Evolutionary conservation across 2,888 invertebrate species (phyloP), one percentile per base, ranked within the genome.

Genomic region (Eulithis prunata): DNA sequence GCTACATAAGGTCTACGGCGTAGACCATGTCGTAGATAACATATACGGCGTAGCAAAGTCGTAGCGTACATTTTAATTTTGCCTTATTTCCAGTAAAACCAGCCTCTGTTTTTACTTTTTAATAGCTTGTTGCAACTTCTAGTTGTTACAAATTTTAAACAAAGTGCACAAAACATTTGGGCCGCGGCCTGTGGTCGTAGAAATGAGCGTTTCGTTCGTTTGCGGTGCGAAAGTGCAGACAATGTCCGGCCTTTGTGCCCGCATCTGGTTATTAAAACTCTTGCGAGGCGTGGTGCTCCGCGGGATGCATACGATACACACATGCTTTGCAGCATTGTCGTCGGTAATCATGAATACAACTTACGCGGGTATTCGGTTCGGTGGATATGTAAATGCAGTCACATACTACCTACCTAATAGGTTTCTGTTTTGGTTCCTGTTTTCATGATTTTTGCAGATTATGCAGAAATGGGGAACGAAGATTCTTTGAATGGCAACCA

Each of bases 191-290:
- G 71, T 57, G 70, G 66, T 66, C 53, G 72, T 61, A 68, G 71
- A 77, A 81, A 85, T 81, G 81, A 84, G 73, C 72, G 78, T 80
- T 79, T 78, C 78, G 78, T 82, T 82, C 78, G 82, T 77, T 77
- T 78, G 77, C 70, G 76, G 73, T 69, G 69, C 68, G 73, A 70
- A 74, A 74, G 72, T 68, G 71, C 73, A 77, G 79, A 81, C 80
- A 77, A 77, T 75, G 78, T 71, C 78, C 78, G 73, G 75, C 80
- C 83, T 87, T 87, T 88, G 86, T 85, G 75, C 65, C 58, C 70
- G 75, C 79, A 83, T 81, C 83, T 82, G 84, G 84, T 82, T 87
- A 88, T 88, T 88, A 88, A 88, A 88, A 88, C 83, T 86, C 77
- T 75, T 75, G 77, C 71, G 73, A 71, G 70, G 73, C 73, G 75